Conservation (phyloP, 2,888 invertebrate species). For the Trachelus troglodyta region DNA sequence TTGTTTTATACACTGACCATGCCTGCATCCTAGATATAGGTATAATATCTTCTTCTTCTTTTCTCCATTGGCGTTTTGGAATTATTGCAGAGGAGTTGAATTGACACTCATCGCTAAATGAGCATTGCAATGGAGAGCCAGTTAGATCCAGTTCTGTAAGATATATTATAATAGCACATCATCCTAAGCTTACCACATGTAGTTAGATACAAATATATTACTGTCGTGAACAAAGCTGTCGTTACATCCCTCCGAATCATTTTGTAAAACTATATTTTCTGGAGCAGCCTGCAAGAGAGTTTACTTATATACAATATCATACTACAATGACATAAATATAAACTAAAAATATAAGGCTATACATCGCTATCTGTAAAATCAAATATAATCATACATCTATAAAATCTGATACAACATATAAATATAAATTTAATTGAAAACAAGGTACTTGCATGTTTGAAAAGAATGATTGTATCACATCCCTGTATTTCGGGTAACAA, state of each 20-base stretch:
- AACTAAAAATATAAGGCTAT: not conserved
- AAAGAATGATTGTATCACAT: not conserved
- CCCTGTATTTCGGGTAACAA: not conserved
- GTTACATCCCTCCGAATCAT: not conserved
- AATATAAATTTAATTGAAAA: not conserved
- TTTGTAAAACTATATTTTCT: not conserved
- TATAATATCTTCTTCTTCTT: conserved; percentile 40
- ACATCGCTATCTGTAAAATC: not conserved
- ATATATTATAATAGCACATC: not conserved
- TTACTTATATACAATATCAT: not conserved
- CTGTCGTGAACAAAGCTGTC: not conserved
- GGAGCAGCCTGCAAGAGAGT: not conserved
- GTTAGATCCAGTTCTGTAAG: conserved; percentile 39
- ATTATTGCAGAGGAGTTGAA: conserved; percentile 37
- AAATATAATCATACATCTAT: not conserved
- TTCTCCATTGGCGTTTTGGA: conserved; percentile 38
- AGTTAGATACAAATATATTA: not conserved
- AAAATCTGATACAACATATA: not conserved
- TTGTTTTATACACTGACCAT: not conserved
- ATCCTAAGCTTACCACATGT: not conserved
- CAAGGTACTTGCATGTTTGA: not conserved
- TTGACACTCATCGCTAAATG: conserved; percentile 35
- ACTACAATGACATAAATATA: not conserved
- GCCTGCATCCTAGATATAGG: conserved; percentile 23
- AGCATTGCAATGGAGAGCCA: conserved; percentile 47